Evolutionary conservation across 2,888 invertebrate species (phyloP).

Genomic region (Drosophila koepferae): DNA sequence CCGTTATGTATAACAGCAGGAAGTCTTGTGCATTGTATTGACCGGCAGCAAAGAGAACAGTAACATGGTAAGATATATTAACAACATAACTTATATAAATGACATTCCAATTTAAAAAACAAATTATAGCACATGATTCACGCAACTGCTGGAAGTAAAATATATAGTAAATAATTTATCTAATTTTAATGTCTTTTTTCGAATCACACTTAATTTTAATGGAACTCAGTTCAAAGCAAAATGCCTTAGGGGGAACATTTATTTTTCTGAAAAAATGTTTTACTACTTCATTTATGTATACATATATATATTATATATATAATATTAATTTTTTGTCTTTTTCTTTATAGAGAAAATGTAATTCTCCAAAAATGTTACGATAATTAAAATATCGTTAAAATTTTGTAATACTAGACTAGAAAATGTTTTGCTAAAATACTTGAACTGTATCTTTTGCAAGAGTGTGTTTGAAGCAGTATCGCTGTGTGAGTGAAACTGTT

Average conservation of each 20-base stretch:
- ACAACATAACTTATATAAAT: neutral
- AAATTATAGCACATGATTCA: too few relatives aligned
- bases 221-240: neutral
- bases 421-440: constrained; percentile 70
- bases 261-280: constrained; percentile 55
- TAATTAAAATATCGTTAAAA: constrained; percentile 56
- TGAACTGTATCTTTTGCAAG: constrained; percentile 32
- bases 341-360: constrained; percentile 22
- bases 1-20: neutral
- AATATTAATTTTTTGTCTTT: constrained; percentile 5
- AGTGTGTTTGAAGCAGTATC: constrained; percentile 14
- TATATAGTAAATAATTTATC: neutral
- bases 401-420: constrained; percentile 70
- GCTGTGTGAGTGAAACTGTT: constrained; percentile 32
- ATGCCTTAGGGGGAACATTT: constrained; percentile 48
- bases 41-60: neutral
- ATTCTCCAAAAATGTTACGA: constrained; percentile 50
- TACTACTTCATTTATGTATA: constrained; percentile 55
- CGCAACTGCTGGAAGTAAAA: too few relatives aligned
- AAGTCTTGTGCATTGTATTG: neutral
- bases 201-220: neutral
- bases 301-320: constrained; percentile 25
- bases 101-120: neutral
- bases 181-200: neutral
- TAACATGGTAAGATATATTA: neutral